Conservation (phyloP, 2,113 vertebrate genomes). For the Rhineura floridana region DNA sequence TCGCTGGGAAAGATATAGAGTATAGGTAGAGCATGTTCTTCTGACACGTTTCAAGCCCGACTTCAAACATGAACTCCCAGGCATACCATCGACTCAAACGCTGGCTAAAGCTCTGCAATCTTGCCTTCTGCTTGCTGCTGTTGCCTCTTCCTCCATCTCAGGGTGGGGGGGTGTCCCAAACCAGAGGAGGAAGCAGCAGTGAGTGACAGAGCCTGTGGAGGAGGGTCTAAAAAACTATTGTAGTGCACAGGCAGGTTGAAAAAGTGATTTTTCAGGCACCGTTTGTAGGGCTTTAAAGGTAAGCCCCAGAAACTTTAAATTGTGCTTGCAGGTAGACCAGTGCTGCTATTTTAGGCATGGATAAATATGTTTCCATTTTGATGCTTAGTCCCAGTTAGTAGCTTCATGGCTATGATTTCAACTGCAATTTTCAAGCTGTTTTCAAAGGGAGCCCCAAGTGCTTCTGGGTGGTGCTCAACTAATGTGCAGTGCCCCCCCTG, state of each 20-base stretch:
- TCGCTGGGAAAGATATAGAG: neutral
- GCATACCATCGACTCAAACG: neutral
- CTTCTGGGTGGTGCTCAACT: no score
- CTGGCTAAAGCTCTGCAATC: neutral
- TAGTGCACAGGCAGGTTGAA: neutral
- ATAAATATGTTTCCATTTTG: no score
- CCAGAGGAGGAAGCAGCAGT: neutral
- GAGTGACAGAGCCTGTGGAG: neutral
- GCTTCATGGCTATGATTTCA: no score
- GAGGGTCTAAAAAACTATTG: fast-evolving
- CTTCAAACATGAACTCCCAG: neutral
- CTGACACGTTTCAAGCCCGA: neutral
- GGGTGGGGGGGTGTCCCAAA: neutral
- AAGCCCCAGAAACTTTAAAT: no score
- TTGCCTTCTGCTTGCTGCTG: neutral
- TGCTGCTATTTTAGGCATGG: no score
- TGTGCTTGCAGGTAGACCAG: no score
- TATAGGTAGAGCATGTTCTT: neutral
- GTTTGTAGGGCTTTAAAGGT: no score
- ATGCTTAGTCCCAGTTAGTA: no score
- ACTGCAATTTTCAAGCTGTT: no score
- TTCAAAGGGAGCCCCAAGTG: no score
- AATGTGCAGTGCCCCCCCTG: no score
- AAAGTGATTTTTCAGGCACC: no score
- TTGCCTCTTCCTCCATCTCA: neutral